These are phyloP conservation scores for Heliconius eleuchia DNA, from an alignment of 1,140 invertebrate genomes.

Conservation along the genomic window DNA sequence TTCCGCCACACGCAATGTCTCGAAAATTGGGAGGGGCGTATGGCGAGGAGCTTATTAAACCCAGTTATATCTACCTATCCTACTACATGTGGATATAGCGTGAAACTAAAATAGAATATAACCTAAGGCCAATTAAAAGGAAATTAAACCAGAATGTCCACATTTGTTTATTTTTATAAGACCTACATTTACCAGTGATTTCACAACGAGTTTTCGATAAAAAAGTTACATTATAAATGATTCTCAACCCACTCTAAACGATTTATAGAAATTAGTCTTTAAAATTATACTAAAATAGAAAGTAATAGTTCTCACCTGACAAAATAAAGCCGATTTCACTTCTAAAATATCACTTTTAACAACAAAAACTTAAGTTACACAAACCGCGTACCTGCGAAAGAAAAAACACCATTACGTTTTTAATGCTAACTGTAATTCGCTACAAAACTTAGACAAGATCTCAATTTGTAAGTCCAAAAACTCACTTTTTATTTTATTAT, in stretches of 20 bases:
- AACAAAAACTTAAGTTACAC: slow-evolving; percentile 50
- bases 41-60: too few species aligned
- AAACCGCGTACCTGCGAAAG: slow-evolving; percentile 61
- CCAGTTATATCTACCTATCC: too few species aligned
- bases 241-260: neutral
- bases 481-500: slow-evolving; percentile 12
- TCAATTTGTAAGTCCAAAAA: neutral
- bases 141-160: slow-evolving; percentile 1
- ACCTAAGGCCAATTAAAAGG: neutral
- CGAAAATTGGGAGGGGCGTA: too few species aligned
- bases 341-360: slow-evolving; percentile 50
- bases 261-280: neutral
- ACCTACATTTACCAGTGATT: slow-evolving; percentile 9
- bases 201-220: slow-evolving; percentile 10
- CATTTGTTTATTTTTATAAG: slow-evolving; percentile 12
- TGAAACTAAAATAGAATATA: neutral
- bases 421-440: slow-evolving; percentile 15
- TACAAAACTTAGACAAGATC: slow-evolving; percentile 4
- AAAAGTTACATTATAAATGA: neutral
- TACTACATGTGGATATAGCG: too few species aligned
- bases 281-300: neutral
- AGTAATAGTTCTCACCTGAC: slow-evolving; percentile 48
- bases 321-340: slow-evolving; percentile 58
- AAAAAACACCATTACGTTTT: slow-evolving; percentile 49
- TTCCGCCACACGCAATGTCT: too few species aligned